A percentile compares a stretch with the other conserved stretches of the same genome.
These are phyloP conservation scores for Anolis carolinensis DNA, from an alignment of 2,113 vertebrate genomes.

Conservation along the genomic window DNA sequence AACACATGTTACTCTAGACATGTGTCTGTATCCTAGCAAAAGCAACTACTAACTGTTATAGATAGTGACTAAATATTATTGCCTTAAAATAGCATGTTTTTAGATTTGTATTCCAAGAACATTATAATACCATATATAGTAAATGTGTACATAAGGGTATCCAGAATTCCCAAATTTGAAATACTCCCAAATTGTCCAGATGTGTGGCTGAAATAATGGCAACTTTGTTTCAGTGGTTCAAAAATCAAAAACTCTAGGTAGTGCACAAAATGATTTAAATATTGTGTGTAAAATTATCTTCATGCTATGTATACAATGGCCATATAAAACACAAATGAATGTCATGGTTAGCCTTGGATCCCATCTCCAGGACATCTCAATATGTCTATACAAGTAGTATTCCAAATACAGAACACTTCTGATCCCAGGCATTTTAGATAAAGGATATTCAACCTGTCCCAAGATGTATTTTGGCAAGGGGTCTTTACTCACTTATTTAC, in stretches of 20 bases:
- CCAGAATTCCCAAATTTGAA: neutral
- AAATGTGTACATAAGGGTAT: neutral
- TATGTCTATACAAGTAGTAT: no score
- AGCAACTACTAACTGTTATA: conserved; percentile 29
- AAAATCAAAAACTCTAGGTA: no score
- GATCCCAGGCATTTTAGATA: neutral
- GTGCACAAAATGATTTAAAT: no score
- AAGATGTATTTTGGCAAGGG: neutral
- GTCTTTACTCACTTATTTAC: conserved; percentile 22
- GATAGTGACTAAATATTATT: conserved; percentile 18
- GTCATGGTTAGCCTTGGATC: no score
- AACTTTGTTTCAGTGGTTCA: no score
- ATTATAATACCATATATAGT: neutral
- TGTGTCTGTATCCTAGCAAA: conserved; percentile 47
- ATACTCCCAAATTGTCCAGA: neutral
- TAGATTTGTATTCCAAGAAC: conserved; percentile 26
- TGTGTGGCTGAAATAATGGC: no score
- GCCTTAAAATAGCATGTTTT: conserved; percentile 29
- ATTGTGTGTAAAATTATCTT: no score
- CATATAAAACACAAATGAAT: no score
- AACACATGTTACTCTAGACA: conserved; percentile 48
- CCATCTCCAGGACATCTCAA: no score
- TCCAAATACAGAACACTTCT: no score
- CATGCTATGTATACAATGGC: no score
- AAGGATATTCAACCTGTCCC: neutral